Percentiles rank a stretch among this genome's conserved stretches.
Evolutionary conservation across 2,797 vertebrate species (phyloP).

Genomic region (Scomberomorus guttatus): DNA sequence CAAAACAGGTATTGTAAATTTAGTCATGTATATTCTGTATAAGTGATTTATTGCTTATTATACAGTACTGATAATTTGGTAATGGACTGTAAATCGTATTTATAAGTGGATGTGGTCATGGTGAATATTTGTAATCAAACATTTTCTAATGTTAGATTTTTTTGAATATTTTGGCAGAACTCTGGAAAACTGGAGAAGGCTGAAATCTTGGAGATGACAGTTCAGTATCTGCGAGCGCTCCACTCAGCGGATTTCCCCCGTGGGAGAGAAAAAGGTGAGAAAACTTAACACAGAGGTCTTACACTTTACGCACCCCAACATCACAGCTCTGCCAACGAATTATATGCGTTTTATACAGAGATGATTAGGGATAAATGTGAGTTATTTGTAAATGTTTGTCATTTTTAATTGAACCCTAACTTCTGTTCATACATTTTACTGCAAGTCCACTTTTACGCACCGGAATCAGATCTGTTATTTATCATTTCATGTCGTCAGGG

Average conservation of each 20-base stretch:
- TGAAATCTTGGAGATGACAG: conserved; percentile 99
- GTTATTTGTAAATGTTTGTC: not conserved
- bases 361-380: rapidly evolving
- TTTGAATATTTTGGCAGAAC: conserved; percentile 82
- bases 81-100: not conserved
- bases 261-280: conserved; percentile 95
- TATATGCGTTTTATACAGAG: not conserved
- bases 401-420: not conserved
- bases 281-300: not conserved
- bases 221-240: conserved; percentile 95
- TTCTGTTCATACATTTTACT: not conserved
- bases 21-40: not conserved
- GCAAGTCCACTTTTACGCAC: conserved; percentile 34
- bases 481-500: not conserved
- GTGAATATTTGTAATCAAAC: not conserved
- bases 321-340: not conserved
- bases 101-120: not conserved
- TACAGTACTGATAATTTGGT: not conserved
- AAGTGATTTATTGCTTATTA: not conserved
- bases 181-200: conserved; percentile 98
- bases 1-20: conserved; percentile 90
- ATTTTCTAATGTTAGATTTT: not conserved
- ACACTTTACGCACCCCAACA: conserved; percentile 36
- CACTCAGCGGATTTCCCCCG: conserved; percentile 96
- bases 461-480: too few relatives aligned